phyloP scores from a whole-genome alignment of 2,113 vertebrate genomes.

The Chelonoidis abingdonii region DNA sequence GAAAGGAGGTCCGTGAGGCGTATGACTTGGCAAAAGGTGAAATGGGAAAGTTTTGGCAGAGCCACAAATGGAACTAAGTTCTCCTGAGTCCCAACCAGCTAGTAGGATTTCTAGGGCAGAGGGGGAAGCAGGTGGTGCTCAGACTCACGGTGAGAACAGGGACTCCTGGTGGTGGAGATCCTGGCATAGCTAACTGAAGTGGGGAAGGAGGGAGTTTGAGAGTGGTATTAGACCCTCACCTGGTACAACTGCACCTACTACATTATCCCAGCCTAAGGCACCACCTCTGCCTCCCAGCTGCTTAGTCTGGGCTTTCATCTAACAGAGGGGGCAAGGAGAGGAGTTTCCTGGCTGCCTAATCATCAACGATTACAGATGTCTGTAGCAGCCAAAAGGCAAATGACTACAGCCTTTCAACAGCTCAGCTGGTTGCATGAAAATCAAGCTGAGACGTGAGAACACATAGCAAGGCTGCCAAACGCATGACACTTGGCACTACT shows the following conservation, averaged over 20 bases:
- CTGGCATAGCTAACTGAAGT: background rate
- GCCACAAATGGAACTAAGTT: background rate
- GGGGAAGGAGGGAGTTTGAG: background rate
- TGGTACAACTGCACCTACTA: background rate
- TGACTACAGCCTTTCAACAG: accelerated
- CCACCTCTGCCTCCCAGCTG: background rate
- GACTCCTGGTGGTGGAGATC: background rate
- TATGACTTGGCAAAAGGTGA: background rate
- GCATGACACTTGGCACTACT: background rate
- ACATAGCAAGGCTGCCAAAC: background rate
- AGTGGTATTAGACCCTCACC: background rate
- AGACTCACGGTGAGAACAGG: background rate
- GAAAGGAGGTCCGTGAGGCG: background rate
- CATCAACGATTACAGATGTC: accelerated
- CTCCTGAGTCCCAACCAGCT: background rate
- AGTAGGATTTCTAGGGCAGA: background rate
- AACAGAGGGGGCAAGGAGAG: background rate
- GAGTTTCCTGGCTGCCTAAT: background rate
- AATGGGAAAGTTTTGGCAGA: background rate
- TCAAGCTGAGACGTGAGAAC: background rate
- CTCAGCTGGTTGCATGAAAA: background rate
- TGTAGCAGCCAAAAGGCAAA: background rate
- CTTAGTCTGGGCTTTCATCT: background rate
- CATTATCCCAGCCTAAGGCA: background rate
- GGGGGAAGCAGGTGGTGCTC: background rate